These are phyloP conservation scores for Pinna nobilis DNA, from an alignment of 1,140 invertebrate genomes.

Conservation along the genomic window DNA sequence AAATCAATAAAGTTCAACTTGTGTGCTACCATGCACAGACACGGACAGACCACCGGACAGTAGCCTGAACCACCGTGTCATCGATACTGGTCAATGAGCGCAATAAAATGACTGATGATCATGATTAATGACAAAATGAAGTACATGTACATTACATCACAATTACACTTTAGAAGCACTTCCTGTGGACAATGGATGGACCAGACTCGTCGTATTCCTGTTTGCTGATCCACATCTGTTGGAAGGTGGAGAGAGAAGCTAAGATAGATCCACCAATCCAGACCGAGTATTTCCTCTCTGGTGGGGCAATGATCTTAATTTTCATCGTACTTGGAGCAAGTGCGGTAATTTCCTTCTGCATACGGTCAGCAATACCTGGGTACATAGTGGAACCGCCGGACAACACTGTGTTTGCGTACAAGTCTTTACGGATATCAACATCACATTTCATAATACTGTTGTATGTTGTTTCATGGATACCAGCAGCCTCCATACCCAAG, in stretches of 20 bases:
- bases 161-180: constrained; percentile 69
- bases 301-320: constrained; percentile 90
- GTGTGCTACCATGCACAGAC: too few relatives aligned
- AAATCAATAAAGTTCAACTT: too few relatives aligned
- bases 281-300: constrained; percentile 87
- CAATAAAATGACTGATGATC: too few relatives aligned
- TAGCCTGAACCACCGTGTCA: too few relatives aligned
- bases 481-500: constrained; percentile 65
- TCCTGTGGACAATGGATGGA: constrained; percentile 84
- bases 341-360: constrained; percentile 83
- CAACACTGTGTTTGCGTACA: constrained; percentile 87
- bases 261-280: constrained; percentile 76
- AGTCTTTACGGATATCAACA: constrained; percentile 90
- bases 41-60: too few relatives aligned
- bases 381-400: constrained; percentile 89
- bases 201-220: constrained; percentile 97
- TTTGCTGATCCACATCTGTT: constrained; percentile 90
- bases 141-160: too few relatives aligned
- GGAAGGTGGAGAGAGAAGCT: constrained; percentile 78
- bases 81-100: too few relatives aligned
- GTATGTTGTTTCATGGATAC: constrained; percentile 82
- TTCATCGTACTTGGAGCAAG: too few relatives aligned
- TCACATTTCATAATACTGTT: constrained; percentile 81
- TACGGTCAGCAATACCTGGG: constrained; percentile 79
- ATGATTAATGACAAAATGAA: too few relatives aligned